Evolutionary conservation across 2,888 invertebrate genomes (phyloP), one percentile per base, ranked within the genome.

Genomic region (Drosophila algonquin): DNA sequence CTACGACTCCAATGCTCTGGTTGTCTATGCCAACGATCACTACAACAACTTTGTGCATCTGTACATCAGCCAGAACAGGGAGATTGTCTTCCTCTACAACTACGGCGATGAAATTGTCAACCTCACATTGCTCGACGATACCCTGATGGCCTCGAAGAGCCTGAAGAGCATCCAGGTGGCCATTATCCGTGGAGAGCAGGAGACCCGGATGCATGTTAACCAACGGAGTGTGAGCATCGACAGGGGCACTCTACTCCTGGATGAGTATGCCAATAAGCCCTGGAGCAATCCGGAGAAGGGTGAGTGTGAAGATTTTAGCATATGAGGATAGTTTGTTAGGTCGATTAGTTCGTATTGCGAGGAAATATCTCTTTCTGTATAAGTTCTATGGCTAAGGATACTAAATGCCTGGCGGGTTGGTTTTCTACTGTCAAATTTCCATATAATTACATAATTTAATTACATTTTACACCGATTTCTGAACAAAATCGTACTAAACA

Each of bases 11-110:
- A 94, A 96, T 77, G 95, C 97, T 0, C 92, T 98, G 81, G 95
- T 98, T 18, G 93, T 98, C 8, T 98, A 98, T 90, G 97, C 97
- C 40, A 97, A 98, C 90, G 98, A 98, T 91, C 96, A 98, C 91
- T 93, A 97, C 68, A 98, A 98, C 90, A 98, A 98, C 92, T 98
- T 98, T 91, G 95, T 98, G 57, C 98, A 98, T 91, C 92, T 98
- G 32, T 97, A 96, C 91, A 95, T 98, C 72, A 95, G 95, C 76
- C 95, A 95, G 72, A 96, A 96, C 14, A 95, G 95, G 9, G 94
- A 95, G 92, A 95, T 98, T 27, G 95, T 97, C 50, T 97, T 97
- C 89, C 93, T 97, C 3, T 98, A 97, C 91, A 98, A 98, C 91
- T 94, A 96, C 76, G 96, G 95, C 76, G 95, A 96, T 85, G 95